Evolutionary conservation across 2,888 invertebrate genomes (phyloP).

Genomic region (Endotricha flammealis): DNA sequence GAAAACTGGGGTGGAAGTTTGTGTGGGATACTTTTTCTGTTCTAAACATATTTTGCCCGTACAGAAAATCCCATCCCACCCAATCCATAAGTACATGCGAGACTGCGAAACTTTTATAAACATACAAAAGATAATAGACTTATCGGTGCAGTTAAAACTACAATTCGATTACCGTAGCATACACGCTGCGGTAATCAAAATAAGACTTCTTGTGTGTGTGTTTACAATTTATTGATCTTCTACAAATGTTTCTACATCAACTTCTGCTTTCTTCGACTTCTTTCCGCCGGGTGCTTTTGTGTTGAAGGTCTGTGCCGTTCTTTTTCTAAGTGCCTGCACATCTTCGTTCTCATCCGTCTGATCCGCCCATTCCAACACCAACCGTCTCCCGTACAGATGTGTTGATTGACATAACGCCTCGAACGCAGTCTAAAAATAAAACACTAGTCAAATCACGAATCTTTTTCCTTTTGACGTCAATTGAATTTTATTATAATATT

Average conservation of each 20-base stretch:
- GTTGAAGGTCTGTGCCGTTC: conserved; percentile 83
- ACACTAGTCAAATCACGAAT: background rate
- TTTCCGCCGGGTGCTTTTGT: conserved; percentile 63
- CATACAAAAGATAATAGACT: no score
- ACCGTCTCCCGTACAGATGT: conserved; percentile 96
- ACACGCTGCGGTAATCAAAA: no score
- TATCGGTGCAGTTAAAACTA: no score
- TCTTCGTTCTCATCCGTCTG: conserved; percentile 82
- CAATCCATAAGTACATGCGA: no score
- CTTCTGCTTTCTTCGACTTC: conserved; percentile 63
- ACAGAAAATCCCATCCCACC: no score
- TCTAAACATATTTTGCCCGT: no score
- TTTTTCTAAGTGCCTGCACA: conserved; percentile 88
- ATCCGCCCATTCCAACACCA: conserved; percentile 97
- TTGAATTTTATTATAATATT: no score
- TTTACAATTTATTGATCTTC: conserved; percentile 36
- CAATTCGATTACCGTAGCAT: no score
- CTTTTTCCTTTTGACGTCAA: no score
- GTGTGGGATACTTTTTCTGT: no score
- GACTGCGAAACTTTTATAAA: no score
- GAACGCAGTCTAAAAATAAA: conserved; percentile 87
- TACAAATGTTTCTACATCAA: conserved; percentile 66
- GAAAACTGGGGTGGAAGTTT: no score
- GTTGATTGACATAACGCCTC: conserved; percentile 96
- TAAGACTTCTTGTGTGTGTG: background rate